Evolutionary conservation across 2,113 vertebrate genomes (phyloP).

Genomic region (Antennarius striatus): DNA sequence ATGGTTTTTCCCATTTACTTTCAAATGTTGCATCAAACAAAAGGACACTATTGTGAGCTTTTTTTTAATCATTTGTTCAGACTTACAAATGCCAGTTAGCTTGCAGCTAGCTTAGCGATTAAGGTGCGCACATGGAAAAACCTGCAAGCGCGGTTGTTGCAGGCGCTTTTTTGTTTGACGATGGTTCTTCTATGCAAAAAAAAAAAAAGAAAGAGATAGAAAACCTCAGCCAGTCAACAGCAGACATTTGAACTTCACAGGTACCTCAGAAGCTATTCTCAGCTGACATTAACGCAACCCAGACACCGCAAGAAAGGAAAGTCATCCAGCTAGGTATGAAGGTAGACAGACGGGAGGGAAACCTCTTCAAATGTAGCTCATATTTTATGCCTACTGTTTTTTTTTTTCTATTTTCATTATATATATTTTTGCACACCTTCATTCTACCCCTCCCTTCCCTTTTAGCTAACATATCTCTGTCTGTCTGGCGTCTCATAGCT

Average conservation of each 20-base stretch:
- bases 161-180: conserved; percentile 68
- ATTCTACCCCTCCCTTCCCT: conserved; percentile 25
- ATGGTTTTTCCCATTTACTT: conserved; percentile 20
- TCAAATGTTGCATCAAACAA: conserved; percentile 19
- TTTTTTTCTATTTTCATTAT: conserved; percentile 12
- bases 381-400: conserved; percentile 19
- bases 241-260: conserved; percentile 71
- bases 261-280: conserved; percentile 71
- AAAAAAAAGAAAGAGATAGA: conserved; percentile 1
- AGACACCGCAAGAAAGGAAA: conserved; percentile 55
- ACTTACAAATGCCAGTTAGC: conserved; percentile 2
- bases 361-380: conserved; percentile 49
- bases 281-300: conserved; percentile 69
- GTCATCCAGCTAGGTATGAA: conserved; percentile 29
- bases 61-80: no score
- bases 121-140: no score
- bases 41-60: conserved; percentile 6
- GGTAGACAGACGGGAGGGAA: conserved; percentile 33
- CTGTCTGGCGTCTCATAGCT: conserved; percentile 64
- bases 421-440: conserved; percentile 28
- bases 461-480: conserved; percentile 38
- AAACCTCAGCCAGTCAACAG: conserved; percentile 42
- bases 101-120: conserved; percentile 7
- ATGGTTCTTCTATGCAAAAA: conserved; percentile 39
- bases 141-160: conserved; percentile 5